Evolutionary conservation across 2,888 invertebrate species (phyloP).

Genomic region (Micropterix aruncella): DNA sequence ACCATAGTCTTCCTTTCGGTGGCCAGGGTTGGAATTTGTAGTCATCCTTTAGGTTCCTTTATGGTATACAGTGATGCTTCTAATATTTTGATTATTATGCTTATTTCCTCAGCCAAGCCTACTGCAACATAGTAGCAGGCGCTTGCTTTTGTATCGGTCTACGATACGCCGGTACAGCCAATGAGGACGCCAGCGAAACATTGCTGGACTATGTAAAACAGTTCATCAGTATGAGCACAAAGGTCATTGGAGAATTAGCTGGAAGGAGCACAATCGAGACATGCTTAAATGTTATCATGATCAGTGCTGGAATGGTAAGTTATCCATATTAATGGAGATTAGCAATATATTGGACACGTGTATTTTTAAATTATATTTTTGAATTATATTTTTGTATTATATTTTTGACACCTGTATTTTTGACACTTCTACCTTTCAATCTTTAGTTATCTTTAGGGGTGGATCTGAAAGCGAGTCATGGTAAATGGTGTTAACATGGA

Average conservation of each 20-base stretch:
- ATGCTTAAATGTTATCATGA: slow-evolving; percentile 68
- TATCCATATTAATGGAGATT: too few species aligned
- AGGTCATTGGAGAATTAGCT: slow-evolving; percentile 71
- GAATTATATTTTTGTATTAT: slow-evolving; percentile 4
- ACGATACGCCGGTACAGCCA: slow-evolving; percentile 85
- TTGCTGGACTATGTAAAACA: slow-evolving; percentile 59
- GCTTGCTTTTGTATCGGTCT: slow-evolving; percentile 89
- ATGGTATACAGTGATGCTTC: too few species aligned
- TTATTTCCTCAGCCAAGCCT: slow-evolving; percentile 96
- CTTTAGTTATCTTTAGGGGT: too few species aligned
- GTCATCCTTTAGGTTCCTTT: too few species aligned
- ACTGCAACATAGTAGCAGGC: slow-evolving; percentile 91
- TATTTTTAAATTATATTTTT: not conserved
- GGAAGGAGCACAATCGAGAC: slow-evolving; percentile 85
- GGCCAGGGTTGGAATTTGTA: too few species aligned
- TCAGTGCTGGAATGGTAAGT: slow-evolving; percentile 71
- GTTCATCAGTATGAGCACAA: slow-evolving; percentile 51
- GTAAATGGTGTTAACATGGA: too few species aligned
- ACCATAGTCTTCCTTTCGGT: too few species aligned
- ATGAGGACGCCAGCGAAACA: slow-evolving; percentile 65
- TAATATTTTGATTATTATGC: too few species aligned
- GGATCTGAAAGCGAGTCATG: too few species aligned
- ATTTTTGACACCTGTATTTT: too few species aligned
- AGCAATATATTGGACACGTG: too few species aligned
- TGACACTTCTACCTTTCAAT: too few species aligned